Evolutionary conservation across 2,888 invertebrate species (phyloP), one percentile per base, ranked within the genome.

Genomic region (Augiades crinisus): DNA sequence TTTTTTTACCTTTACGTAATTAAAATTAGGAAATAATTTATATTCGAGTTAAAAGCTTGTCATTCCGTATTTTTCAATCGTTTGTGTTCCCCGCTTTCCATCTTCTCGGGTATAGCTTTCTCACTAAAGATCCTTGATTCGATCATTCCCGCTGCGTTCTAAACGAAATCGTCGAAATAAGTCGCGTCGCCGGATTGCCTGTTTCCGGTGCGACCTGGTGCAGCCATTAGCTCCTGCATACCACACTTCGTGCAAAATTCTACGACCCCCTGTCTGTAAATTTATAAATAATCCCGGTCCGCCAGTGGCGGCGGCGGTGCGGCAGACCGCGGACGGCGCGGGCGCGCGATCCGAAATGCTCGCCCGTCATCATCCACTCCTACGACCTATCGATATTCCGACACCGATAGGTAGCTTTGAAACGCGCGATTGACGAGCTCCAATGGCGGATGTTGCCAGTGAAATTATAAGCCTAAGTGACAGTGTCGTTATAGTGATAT

Each of bases 181-280:
- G 40, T 34, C n/a, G 37, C 33, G 40, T 34, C 24, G 24, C 47
- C 24, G 49, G 41, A 50, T 43, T 41, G 34, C 43, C 54, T 49
- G 72, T 75, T 87, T 87, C 85, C 83, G 81, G 81, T 68, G 72
- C 64, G 78, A 74, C 69, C 70, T 74, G 78, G 64, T 78, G 76
- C 72, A 74, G 74, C 73, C 72, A 76, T 75, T 75, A 75, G 70
- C 71, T 72, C 67, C 70, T 75, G 73, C 81, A 83, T 85, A 77
- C 78, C 83, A 69, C 68, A 71, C 77, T 76, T 78, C 75, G 77
- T 81, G 85, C 87, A 75, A 87, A 80, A 80, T 87, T 81, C 86
- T 88, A 84, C 86, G 87, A 88, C 88, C 89, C 86, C 84, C 80
- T 87, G 85, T 87, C 83, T 85, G 81, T 79, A 78, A 82, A 88